phyloP scores from a whole-genome alignment of 2,888 invertebrate genomes.

The Oconnorella tubifera region DNA sequence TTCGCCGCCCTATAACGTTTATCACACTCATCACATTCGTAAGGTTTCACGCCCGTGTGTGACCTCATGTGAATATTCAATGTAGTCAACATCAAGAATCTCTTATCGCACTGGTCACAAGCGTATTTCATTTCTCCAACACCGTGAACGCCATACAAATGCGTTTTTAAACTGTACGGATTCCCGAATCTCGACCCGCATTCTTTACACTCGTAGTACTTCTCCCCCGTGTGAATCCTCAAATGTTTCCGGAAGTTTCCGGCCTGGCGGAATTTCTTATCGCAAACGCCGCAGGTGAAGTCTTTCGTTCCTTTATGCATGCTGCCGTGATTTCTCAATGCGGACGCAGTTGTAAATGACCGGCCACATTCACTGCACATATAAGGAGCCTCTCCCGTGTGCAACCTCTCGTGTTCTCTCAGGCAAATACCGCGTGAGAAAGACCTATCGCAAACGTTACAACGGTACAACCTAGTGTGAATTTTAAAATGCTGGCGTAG shows the following conservation, averaged over 20 bases:
- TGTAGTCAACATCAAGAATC: background rate
- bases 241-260: background rate
- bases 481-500: background rate
- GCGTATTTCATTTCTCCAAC: background rate
- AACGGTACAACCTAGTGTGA: background rate
- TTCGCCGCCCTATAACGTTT: background rate
- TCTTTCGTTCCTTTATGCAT: background rate
- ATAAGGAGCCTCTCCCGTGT: constrained; percentile 2
- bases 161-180: background rate
- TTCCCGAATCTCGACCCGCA: background rate
- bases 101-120: background rate
- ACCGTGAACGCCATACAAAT: background rate
- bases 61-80: background rate
- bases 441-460: background rate
- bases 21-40: background rate
- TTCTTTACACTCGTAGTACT: background rate
- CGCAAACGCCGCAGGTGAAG: background rate
- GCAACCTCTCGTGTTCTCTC: background rate
- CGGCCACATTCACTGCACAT: constrained; percentile 1
- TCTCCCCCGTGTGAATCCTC: background rate
- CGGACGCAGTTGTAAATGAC: too few relatives aligned
- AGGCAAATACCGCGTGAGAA: background rate
- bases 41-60: background rate
- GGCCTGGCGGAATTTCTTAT: background rate
- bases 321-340: too few relatives aligned